phyloP scores from a whole-genome alignment of 1,140 invertebrate genomes.

The Melanaphis sacchari region DNA sequence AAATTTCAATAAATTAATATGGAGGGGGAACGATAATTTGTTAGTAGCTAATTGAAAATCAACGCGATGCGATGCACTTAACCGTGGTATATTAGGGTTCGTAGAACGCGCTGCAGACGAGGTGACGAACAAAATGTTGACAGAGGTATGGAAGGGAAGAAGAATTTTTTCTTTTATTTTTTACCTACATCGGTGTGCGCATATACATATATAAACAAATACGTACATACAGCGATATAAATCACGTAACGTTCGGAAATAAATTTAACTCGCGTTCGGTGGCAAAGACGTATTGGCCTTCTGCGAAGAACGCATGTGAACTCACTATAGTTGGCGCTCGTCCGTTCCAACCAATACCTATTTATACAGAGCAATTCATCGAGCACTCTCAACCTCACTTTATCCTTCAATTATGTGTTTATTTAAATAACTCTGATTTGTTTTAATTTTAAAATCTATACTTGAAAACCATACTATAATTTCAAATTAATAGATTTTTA shows the following conservation, averaged over 20 bases:
- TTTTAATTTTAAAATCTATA: not conserved
- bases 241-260: conserved; percentile 42
- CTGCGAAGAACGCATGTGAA: not conserved
- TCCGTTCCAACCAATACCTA: not conserved
- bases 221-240: not conserved
- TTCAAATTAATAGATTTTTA: not conserved
- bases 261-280: conserved; percentile 41
- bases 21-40: not conserved
- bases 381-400: not conserved
- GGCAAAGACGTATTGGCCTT: conserved; percentile 33
- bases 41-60: conserved; percentile 28
- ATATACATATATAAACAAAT: not conserved
- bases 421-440: not conserved
- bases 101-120: not conserved
- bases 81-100: not conserved
- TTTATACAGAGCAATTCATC: not conserved
- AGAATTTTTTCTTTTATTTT: not conserved
- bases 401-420: not conserved
- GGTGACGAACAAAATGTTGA: conserved; percentile 6
- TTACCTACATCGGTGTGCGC: too few relatives aligned
- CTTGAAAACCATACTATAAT: not conserved
- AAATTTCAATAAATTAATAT: not conserved
- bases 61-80: not conserved
- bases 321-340: not conserved
- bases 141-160: not conserved